Conservation (phyloP, 2,797 vertebrate species). For the Schizopygopsis malacanthus region DNA sequence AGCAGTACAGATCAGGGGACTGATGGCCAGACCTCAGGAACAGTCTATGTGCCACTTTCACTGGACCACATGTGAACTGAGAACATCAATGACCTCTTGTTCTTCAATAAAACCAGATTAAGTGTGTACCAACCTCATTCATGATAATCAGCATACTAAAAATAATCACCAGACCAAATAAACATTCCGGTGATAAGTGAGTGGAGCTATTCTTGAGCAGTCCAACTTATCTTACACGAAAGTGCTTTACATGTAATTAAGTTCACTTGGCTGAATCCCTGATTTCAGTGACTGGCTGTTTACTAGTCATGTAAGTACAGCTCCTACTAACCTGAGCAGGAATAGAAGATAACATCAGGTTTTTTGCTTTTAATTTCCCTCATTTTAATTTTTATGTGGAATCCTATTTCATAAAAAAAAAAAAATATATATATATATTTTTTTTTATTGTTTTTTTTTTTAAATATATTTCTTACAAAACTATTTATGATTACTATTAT, state of each 20-base stretch:
- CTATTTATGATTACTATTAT: neutral
- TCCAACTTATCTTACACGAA: neutral
- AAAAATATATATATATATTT: no score
- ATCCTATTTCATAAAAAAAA: no score
- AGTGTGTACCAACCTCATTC: neutral
- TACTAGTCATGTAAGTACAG: neutral
- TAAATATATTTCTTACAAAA: no score
- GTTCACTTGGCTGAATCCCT: neutral
- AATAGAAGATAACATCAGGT: no score
- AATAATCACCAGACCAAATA: constrained; percentile 24
- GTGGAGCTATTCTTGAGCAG: neutral
- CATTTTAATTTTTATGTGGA: no score
- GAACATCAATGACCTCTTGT: constrained; percentile 59
- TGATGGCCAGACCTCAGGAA: constrained; percentile 33
- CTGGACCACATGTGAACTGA: constrained; percentile 57
- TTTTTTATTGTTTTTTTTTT: no score
- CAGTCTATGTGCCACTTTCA: neutral
- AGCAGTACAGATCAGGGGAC: constrained; percentile 57
- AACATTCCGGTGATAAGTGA: constrained; percentile 20
- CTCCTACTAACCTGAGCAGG: neutral
- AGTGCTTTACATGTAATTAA: neutral
- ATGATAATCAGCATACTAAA: constrained; percentile 4
- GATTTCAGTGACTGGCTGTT: neutral
- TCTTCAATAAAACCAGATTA: constrained; percentile 47
- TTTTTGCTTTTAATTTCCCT: no score